Evolutionary conservation across 2,888 invertebrate species (phyloP), one percentile per base, ranked within the genome.

Genomic region (Liposcelis brunnea): DNA sequence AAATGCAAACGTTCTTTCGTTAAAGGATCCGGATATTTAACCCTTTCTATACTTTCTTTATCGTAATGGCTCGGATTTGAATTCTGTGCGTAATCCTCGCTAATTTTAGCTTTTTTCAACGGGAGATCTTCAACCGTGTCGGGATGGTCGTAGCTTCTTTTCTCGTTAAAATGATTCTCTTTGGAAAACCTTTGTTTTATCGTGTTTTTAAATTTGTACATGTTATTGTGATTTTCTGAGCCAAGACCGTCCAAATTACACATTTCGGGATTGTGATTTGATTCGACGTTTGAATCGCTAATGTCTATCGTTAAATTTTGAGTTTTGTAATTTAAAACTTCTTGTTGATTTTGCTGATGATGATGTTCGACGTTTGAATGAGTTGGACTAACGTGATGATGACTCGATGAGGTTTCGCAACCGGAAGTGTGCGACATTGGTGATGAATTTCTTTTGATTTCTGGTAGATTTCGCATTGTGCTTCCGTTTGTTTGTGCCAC

Each of bases 141-240:
- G 11, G 4, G 40, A 16, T 11, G 4, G 19, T 26, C 26, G 8
- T 6, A 26, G 26, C 26, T 8, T 26, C 26, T 26, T 26, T 36
- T 26, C 21, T 36, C 38, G 36, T 3, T 31, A 12, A 14, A 34
- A 16, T 48, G 32, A 42, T 52, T 54, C 37, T 59, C 60, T 2
- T 59, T 67, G 40, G 66, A 68, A 53, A 93, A 93, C 48, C 93
- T 70, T 59, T 90, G 79, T 58, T 91, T 89, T 52, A 94, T 93
- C 58, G 82, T 85, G 56, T 85, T 91, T 66, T 94, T 94, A 67
- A 90, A 93, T 66, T 93, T 93, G 67, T 91, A 93, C 1, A 75
- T 75, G 54, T 74, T 74, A 26, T 37, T 34, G 2, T 45, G 34
- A n/a, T 11, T 14, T 33, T 49, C 38, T 3, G 53, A 50, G 8